Evolutionary conservation across 2,888 invertebrate species (phyloP).

Genomic region (Uropetala carovei): DNA sequence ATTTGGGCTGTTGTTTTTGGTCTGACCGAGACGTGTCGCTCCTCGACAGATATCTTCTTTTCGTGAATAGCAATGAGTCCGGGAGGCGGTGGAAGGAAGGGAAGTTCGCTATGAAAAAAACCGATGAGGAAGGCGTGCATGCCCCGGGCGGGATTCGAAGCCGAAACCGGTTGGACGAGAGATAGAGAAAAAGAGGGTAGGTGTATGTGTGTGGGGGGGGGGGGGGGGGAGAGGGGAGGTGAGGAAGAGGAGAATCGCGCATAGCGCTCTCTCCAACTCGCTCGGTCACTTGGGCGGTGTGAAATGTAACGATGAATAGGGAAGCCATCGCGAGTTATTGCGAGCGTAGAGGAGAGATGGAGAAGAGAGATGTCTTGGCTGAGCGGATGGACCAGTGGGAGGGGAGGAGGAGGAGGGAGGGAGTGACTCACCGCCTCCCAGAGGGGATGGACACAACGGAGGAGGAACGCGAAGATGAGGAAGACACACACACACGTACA

Average conservation of each 20-base stretch:
- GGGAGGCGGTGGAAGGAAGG: not conserved
- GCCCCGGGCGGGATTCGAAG: constrained; percentile 64
- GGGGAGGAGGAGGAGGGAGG: not conserved
- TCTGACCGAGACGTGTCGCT: constrained; percentile 6
- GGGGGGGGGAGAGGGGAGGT: not conserved
- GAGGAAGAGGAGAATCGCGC: not conserved
- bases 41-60: not conserved
- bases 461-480: not conserved
- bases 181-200: not conserved
- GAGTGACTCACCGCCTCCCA: not conserved
- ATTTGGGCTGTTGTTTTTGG: not conserved
- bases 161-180: constrained; percentile 58
- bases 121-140: constrained; percentile 10
- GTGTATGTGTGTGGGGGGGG: not conserved
- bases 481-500: not conserved
- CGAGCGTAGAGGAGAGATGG: not conserved
- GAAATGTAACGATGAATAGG: constrained; percentile 17
- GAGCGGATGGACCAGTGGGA: too few species aligned
- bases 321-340: not conserved
- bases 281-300: not conserved
- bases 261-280: not conserved
- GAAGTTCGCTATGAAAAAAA: not conserved
- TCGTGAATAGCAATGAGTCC: constrained; percentile 59
- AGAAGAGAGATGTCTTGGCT: too few species aligned
- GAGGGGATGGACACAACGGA: too few species aligned